phyloP scores from a whole-genome alignment of 2,888 invertebrate species.

The Spodoptera picta region DNA sequence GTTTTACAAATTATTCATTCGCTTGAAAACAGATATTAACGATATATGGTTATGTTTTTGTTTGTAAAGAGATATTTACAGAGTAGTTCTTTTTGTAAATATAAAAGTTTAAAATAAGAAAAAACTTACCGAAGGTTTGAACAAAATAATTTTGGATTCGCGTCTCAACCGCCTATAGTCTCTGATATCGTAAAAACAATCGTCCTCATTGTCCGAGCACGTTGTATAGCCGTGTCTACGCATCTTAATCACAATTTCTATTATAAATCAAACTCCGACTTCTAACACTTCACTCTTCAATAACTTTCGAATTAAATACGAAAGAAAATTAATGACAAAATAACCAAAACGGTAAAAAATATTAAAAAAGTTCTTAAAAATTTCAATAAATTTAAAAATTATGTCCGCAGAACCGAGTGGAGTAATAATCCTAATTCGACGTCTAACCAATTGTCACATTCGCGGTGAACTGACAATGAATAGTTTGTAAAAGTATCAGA shows the following conservation, averaged over 20 bases:
- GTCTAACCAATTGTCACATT: conserved; percentile 44
- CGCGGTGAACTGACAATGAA: conserved; percentile 37
- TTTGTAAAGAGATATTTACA: too few relatives aligned
- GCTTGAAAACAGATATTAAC: too few relatives aligned
- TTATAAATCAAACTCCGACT: neutral
- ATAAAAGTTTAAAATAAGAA: neutral
- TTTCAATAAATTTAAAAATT: too few relatives aligned
- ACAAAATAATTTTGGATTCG: conserved; percentile 74
- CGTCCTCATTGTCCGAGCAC: conserved; percentile 67
- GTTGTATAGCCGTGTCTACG: conserved; percentile 69
- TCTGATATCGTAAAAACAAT: conserved; percentile 59
- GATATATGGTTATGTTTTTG: too few relatives aligned
- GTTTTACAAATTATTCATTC: too few relatives aligned
- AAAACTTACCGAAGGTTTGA: conserved; percentile 73
- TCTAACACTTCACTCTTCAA: conserved; percentile 41
- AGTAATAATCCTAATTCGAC: conserved; percentile 16
- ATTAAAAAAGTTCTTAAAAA: too few relatives aligned
- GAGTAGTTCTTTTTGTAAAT: neutral
- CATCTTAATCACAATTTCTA: conserved; percentile 63
- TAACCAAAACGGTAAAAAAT: too few relatives aligned
- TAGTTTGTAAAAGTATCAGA: conserved; percentile 38
- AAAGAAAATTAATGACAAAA: too few relatives aligned
- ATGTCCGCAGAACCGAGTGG: too few relatives aligned
- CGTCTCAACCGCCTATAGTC: conserved; percentile 72
- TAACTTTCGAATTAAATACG: neutral